A percentile compares a stretch with the other conserved stretches of the same genome.
phyloP scores from a whole-genome alignment of 2,797 vertebrate genomes.

The Eulemur mongoz region DNA sequence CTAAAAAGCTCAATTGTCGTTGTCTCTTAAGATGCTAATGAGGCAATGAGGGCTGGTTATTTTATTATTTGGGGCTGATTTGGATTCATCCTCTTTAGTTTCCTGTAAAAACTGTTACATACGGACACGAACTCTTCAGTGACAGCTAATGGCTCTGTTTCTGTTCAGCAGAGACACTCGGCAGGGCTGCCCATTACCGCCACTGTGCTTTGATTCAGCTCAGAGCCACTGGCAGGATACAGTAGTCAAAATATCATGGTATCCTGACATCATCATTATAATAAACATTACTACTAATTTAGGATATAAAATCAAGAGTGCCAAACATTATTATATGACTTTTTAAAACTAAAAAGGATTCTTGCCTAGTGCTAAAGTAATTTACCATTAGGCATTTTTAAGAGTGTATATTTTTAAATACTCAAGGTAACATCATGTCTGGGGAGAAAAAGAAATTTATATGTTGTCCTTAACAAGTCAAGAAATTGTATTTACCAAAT shows the following conservation, averaged over 20 bases:
- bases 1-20: neutral
- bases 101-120: neutral
- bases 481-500: neutral
- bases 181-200: slow-evolving; percentile 57
- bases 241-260: neutral
- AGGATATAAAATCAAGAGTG: neutral
- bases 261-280: slow-evolving; percentile 1
- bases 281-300: neutral
- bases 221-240: neutral
- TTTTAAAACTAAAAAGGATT: neutral
- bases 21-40: slow-evolving; percentile 41
- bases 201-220: slow-evolving; percentile 57
- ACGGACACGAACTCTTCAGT: slow-evolving; percentile 52
- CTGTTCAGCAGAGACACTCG: slow-evolving; percentile 58
- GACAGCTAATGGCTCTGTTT: slow-evolving; percentile 72
- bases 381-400: neutral
- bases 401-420: neutral
- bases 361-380: neutral
- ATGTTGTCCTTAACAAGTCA: neutral
- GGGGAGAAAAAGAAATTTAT: neutral
- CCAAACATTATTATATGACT: neutral
- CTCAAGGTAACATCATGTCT: neutral
- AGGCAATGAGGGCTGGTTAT: neutral
- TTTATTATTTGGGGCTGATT: slow-evolving; percentile 35
- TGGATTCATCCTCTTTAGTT: slow-evolving; percentile 19